Evolutionary conservation across 2,797 vertebrate species (phyloP), one percentile per base, ranked within the genome.

Genomic region (Mormyrus proboscirostris): DNA sequence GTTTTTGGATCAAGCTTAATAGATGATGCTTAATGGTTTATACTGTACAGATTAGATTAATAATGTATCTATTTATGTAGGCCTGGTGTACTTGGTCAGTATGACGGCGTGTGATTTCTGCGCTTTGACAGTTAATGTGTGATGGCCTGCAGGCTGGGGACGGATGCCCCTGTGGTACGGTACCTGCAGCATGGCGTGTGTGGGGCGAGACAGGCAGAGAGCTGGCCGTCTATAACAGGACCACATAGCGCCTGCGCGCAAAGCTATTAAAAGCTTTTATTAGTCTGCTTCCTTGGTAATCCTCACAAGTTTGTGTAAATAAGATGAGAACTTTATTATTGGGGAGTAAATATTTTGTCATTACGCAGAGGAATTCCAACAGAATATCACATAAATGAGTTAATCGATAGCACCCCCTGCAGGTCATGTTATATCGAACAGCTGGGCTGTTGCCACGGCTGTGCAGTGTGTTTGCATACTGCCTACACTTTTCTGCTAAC

Each of bases 51-150:
- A 29, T 38, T 50, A 88, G 22, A 38, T 76, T 51, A 16, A n/a
- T 76, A 25, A 50, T 51, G 86, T 88, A 53, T 88, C 47, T 76
- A 88, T 88, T 50, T 88, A 53, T 88, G 65, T 88, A 51, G 49
- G 50, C 14, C n/a, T 29, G 29, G 4, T n/a, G 19, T 33, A 57
- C 22, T 55, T 62, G n/a, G 73, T 49, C 2, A n/a, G 29, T 73
- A 73, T 73, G 19, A 69, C 33, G 0, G 29, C 4, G 9, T 57
- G 50, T 33, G 49, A 19, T 55, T 83, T 9, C 22, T 44, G 19
- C 76, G 50, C 16, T 88, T 65, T 59, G n/a, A 69, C 16, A 22
- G 22, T 47, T 44, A n/a, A 7, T 19, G 38, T 29, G 62, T 44
- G 73, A 44, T 44, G 73, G 38, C 33, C 73, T 79, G 33, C 73